These are phyloP conservation scores for Scartelaos histophorus DNA, from an alignment of 2,113 vertebrate genomes.

Conservation along the genomic window DNA sequence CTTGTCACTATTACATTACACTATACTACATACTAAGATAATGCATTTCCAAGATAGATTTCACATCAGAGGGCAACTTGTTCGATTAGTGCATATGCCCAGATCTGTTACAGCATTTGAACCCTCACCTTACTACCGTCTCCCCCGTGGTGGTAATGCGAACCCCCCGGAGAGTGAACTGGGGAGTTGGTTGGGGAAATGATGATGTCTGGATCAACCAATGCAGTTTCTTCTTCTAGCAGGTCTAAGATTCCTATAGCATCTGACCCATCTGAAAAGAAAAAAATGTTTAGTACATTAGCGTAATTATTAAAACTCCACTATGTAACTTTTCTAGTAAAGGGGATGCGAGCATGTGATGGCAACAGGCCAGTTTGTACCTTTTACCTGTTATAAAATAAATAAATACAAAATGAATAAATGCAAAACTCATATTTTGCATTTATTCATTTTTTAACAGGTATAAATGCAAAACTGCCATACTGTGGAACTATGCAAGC, in stretches of 20 bases:
- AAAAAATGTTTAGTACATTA: background rate
- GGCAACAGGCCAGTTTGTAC: too few relatives aligned
- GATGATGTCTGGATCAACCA: constrained; percentile 93
- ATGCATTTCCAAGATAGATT: background rate
- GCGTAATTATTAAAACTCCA: too few relatives aligned
- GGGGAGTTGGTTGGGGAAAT: constrained; percentile 92
- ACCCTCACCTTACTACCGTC: constrained; percentile 90
- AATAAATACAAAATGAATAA: too few relatives aligned
- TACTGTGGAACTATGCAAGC: too few relatives aligned
- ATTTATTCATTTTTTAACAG: too few relatives aligned
- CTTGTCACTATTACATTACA: background rate
- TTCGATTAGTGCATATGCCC: background rate
- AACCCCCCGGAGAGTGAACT: constrained; percentile 93
- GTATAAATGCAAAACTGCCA: too few relatives aligned
- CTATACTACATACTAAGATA: background rate
- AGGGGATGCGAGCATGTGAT: too few relatives aligned
- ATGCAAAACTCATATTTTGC: too few relatives aligned
- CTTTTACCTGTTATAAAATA: too few relatives aligned
- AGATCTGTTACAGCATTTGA: background rate
- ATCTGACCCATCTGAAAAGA: constrained; percentile 85
- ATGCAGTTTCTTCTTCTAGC: constrained; percentile 87
- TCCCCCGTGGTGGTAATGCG: constrained; percentile 92
- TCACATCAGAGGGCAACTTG: too few relatives aligned
- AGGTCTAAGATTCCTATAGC: constrained; percentile 94
- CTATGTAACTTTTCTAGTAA: too few relatives aligned